Percentiles rank a stretch among this genome's conserved stretches.
phyloP scores from a whole-genome alignment of 2,797 vertebrate species.

The Scarus forsteni region DNA sequence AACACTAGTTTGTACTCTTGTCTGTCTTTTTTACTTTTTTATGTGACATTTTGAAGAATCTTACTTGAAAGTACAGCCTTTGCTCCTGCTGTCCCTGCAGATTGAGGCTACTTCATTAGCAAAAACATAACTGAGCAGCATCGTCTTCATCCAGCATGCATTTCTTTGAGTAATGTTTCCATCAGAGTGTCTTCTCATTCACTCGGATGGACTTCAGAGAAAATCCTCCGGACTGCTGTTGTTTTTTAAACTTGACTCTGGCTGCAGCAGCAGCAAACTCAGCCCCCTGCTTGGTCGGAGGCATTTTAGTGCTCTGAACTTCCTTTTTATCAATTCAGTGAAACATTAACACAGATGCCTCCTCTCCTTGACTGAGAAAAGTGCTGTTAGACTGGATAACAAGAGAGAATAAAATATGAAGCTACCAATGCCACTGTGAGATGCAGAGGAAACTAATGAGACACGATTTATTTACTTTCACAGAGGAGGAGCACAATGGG shows the following conservation, averaged over 20 bases:
- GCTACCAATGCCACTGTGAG: conserved; percentile 13
- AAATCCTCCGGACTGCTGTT: conserved; percentile 10
- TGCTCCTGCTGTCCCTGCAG: conserved; percentile 10
- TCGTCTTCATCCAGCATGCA: conserved; percentile 32
- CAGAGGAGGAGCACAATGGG: conserved; percentile 19
- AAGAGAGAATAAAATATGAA: conserved; percentile 57
- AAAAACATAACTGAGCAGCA: conserved; percentile 15
- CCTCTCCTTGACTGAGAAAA: conserved; percentile 47
- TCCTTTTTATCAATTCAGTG: conserved; percentile 64
- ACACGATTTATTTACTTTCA: conserved; percentile 51
- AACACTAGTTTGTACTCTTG: neutral
- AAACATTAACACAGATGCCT: conserved; percentile 57
- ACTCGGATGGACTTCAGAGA: conserved; percentile 60
- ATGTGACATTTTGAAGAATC: conserved; percentile 26
- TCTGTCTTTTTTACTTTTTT: conserved; percentile 4
- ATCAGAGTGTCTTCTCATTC: conserved; percentile 33
- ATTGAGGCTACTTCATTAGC: conserved; percentile 41
- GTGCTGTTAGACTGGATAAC: conserved; percentile 64
- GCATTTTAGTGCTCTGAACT: conserved; percentile 63
- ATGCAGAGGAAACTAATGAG: conserved; percentile 50
- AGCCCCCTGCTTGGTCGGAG: conserved; percentile 37
- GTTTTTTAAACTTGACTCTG: conserved; percentile 55
- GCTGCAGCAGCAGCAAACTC: conserved; percentile 21
- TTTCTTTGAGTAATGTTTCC: conserved; percentile 41
- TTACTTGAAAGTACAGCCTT: conserved; percentile 19